These are phyloP conservation scores for Callosobruchus maculatus DNA, from an alignment of 2,888 invertebrate genomes.

Conservation along the genomic window DNA sequence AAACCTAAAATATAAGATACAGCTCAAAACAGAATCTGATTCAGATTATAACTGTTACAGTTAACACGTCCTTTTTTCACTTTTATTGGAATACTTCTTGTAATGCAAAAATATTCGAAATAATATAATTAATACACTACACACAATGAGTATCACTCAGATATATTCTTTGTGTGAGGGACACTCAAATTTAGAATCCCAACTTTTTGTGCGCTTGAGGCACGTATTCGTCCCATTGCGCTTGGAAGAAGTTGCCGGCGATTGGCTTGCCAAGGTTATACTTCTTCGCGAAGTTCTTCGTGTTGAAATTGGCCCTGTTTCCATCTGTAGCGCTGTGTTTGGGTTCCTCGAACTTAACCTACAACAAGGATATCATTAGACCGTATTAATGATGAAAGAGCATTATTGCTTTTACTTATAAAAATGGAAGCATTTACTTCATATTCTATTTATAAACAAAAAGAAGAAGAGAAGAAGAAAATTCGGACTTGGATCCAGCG, in stretches of 20 bases:
- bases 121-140: background rate
- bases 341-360: constrained; percentile 27
- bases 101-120: background rate
- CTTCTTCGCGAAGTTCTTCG: constrained; percentile 55
- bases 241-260: constrained; percentile 61
- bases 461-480: too few relatives aligned
- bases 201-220: constrained; percentile 11
- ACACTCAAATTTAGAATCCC: constrained; percentile 8
- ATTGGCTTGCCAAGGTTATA: constrained; percentile 58
- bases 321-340: constrained; percentile 52
- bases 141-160: background rate
- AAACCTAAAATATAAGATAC: background rate
- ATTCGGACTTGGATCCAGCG: too few relatives aligned
- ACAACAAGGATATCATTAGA: background rate
- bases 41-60: background rate
- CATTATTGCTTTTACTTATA: too few relatives aligned
- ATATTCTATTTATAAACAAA: too few relatives aligned
- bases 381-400: too few relatives aligned
- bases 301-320: constrained; percentile 57
- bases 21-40: background rate
- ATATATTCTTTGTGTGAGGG: background rate
- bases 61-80: background rate
- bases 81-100: background rate
- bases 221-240: constrained; percentile 28
- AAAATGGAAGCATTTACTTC: too few relatives aligned